Evolutionary conservation across 2,797 vertebrate species (phyloP), one percentile per base, ranked within the genome.

Genomic region (Acanthurus leucopareius): DNA sequence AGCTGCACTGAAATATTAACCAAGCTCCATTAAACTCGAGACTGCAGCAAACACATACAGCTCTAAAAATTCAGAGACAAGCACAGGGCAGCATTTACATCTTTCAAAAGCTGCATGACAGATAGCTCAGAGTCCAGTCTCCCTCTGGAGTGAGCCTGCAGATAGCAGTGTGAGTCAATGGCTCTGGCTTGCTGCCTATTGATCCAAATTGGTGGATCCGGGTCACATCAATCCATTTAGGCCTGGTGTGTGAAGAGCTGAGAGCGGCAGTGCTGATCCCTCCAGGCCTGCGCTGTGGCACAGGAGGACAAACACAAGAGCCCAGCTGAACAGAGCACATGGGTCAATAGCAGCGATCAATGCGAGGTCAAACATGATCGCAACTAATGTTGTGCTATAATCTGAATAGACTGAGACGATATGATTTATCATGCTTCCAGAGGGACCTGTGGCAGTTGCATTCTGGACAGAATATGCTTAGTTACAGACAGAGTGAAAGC

Each of bases 201-300:
- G 86, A 92, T 92, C 70, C 8, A 10, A 74, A 79, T 61, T 61
- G 65, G 76, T 70, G 71, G 77, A 91, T 84, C 47, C 77, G 72
- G 89, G 87, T 89, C 88, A 73, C 84, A 85, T 80, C 86, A 87
- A 79, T 91, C 84, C 82, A 86, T 89, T 89, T 88, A 87, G 63
- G 49, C 15, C 73, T 11, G 2, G 45, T 40, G 67, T 68, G 69
- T 68, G 78, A 73, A 59, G 32, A 68, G 63, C 82, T 66, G 75
- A 66, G 58, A 58, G 80, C 74, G 42, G 84, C 71, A 35, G 51
- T 0, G 45, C 58, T 32, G 56, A 68, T 73, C 67, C 77, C 83
- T 0, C 28, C 28, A 32, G 28, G 28, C 28, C 28, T 32, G 2
- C 28, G 28, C 28, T 32, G 1, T 17, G 67, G 75, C n/a, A 47